These are phyloP conservation scores for Lamellibrachia luymesi DNA, from an alignment of 1,140 invertebrate species.

Conservation along the genomic window DNA sequence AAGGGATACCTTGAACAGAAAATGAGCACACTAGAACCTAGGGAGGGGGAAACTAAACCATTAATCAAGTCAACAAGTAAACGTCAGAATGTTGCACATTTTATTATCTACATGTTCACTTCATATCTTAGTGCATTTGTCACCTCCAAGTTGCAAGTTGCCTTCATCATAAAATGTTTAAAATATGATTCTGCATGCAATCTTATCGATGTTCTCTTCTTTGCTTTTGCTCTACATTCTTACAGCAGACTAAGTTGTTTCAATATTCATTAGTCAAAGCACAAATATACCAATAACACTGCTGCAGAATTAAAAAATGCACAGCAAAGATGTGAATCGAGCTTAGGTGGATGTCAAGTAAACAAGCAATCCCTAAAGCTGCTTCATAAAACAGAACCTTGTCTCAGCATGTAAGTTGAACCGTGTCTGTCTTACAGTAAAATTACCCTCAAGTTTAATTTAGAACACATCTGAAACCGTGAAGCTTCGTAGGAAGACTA, in stretches of 20 bases:
- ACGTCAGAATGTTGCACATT: not conserved
- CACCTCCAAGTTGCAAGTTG: not conserved
- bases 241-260: not conserved
- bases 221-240: not conserved
- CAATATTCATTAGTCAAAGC: not conserved
- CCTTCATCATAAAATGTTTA: not conserved
- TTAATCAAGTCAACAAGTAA: not conserved
- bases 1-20: not conserved
- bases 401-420: too few species aligned
- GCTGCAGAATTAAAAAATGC: not conserved
- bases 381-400: too few species aligned
- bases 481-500: not conserved
- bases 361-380: too few species aligned
- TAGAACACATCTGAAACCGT: not conserved
- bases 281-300: not conserved
- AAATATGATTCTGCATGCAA: not conserved
- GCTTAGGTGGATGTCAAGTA: too few species aligned
- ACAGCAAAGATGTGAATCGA: not conserved
- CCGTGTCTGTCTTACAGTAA: not conserved
- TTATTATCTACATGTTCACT: not conserved
- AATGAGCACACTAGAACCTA: not conserved
- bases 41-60: not conserved
- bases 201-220: not conserved
- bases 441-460: not conserved
- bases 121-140: not conserved